Conservation (phyloP, 1,140 invertebrate species). For the Bombus fervidus region DNA sequence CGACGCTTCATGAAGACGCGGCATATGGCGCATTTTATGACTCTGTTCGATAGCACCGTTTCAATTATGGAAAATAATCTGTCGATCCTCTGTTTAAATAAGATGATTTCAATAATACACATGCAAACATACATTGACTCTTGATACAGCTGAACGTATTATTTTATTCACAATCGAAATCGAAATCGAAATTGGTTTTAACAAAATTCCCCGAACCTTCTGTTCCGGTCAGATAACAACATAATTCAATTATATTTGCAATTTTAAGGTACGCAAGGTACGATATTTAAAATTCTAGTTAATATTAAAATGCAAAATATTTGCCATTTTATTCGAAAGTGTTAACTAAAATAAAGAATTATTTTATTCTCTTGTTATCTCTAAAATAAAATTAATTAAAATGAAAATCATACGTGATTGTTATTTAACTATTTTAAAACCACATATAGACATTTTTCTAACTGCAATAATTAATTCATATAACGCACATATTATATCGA, state of each 20-base stretch:
- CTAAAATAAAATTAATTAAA: too few species aligned
- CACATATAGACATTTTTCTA: too few species aligned
- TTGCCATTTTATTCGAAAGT: background rate
- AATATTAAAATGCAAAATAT: background rate
- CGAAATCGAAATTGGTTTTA: background rate
- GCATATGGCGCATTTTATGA: slow-evolving; percentile 34
- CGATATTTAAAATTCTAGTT: background rate
- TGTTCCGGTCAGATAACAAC: background rate
- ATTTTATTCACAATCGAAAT: background rate
- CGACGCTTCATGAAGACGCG: slow-evolving; percentile 25
- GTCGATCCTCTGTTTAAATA: slow-evolving; percentile 39
- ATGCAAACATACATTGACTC: background rate
- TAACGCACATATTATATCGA: too few species aligned
- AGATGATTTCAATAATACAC: background rate
- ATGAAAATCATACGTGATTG: too few species aligned
- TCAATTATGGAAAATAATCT: slow-evolving; percentile 37
- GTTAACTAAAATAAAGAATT: too few species aligned
- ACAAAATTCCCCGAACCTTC: background rate
- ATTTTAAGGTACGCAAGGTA: background rate
- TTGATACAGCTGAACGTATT: background rate
- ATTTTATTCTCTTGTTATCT: too few species aligned
- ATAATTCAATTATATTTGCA: too few species aligned
- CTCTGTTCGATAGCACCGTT: slow-evolving; percentile 10
- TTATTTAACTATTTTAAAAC: too few species aligned
- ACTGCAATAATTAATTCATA: too few species aligned